Evolutionary conservation across 2,113 vertebrate species (phyloP).

Genomic region (Proteles cristata): DNA sequence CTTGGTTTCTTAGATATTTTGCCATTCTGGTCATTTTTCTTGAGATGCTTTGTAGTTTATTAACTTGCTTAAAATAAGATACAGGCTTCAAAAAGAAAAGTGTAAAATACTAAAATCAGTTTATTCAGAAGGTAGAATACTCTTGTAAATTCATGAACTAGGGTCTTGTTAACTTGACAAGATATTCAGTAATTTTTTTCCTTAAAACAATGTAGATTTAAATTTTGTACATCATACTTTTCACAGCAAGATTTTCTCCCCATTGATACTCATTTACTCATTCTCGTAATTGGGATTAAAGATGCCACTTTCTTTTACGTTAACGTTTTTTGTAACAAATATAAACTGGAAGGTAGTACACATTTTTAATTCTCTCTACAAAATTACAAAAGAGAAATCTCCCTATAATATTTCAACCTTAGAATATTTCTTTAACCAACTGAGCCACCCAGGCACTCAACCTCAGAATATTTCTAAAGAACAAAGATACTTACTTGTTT

Average conservation of each 20-base stretch:
- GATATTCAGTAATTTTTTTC: not conserved
- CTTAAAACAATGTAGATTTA: not conserved
- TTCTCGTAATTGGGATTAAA: slow-evolving; percentile 41
- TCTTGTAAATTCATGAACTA: not conserved
- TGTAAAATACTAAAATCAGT: slow-evolving; percentile 9
- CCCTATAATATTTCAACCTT: not conserved
- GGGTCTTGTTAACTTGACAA: slow-evolving; percentile 34
- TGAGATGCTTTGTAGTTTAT: not conserved
- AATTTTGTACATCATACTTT: not conserved
- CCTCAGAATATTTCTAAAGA: not conserved
- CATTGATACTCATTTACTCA: not conserved
- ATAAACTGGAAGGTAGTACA: not conserved
- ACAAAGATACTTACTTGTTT: not conserved
- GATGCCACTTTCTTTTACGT: not conserved
- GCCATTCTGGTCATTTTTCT: not conserved
- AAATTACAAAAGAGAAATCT: not conserved
- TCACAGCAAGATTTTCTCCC: not conserved
- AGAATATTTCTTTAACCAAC: not conserved
- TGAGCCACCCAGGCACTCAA: too few species aligned
- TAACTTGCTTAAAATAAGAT: slow-evolving; percentile 42
- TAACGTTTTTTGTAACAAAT: not conserved
- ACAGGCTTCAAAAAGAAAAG: not conserved
- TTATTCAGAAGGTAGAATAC: slow-evolving; percentile 7
- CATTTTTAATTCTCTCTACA: not conserved
- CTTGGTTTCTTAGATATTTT: slow-evolving; percentile 38